Conservation (phyloP, 2,888 invertebrate genomes). For the Ophion slaviceki region DNA sequence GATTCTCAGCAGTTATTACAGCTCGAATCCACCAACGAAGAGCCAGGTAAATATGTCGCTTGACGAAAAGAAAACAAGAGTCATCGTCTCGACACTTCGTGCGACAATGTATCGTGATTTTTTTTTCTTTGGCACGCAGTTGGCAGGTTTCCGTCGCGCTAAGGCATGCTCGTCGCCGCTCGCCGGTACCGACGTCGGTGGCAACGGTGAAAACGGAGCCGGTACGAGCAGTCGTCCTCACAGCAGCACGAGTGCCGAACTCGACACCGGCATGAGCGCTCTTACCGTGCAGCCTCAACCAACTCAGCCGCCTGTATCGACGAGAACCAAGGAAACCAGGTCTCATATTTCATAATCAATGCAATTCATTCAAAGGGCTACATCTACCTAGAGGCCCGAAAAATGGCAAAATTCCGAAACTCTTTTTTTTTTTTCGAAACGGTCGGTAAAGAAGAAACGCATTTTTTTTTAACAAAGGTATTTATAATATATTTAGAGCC, state of each 20-base stretch:
- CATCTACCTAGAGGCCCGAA: too few species aligned
- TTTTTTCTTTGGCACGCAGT: slow-evolving; percentile 64
- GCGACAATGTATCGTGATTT: background rate
- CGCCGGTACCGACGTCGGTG: slow-evolving; percentile 74
- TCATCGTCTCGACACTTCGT: background rate
- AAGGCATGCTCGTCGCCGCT: slow-evolving; percentile 80
- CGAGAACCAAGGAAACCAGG: slow-evolving; percentile 82
- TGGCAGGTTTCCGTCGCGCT: slow-evolving; percentile 79
- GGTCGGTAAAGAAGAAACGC: too few species aligned
- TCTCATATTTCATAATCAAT: slow-evolving; percentile 56
- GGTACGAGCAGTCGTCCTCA: slow-evolving; percentile 88
- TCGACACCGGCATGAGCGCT: slow-evolving; percentile 86
- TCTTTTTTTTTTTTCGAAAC: too few species aligned
- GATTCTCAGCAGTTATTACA: slow-evolving; percentile 93
- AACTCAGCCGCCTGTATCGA: slow-evolving; percentile 81
- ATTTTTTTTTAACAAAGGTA: too few species aligned
- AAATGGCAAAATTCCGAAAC: too few species aligned
- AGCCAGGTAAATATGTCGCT: slow-evolving; percentile 82
- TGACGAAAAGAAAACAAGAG: background rate
- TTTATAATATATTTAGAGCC: too few species aligned
- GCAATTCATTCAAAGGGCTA: background rate
- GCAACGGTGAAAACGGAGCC: slow-evolving; percentile 75
- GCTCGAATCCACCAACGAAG: slow-evolving; percentile 91
- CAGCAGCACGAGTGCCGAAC: slow-evolving; percentile 89
- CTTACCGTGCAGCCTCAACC: slow-evolving; percentile 84